Conservation (phyloP, 2,888 invertebrate genomes). For the Cataglyphis cursor region DNA sequence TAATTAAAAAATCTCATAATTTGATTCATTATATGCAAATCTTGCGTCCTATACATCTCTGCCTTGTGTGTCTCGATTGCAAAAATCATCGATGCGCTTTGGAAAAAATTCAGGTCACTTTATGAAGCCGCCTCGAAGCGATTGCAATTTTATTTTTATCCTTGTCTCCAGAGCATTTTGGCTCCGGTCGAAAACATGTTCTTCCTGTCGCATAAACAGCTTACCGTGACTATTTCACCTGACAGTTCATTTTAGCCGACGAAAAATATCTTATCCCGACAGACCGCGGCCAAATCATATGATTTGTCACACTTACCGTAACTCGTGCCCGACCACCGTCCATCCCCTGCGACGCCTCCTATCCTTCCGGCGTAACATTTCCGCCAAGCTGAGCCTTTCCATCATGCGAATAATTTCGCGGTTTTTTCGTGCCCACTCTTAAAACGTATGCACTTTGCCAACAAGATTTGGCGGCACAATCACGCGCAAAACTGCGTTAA, state of each 20-base stretch:
- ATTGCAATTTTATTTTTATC: slow-evolving; percentile 32
- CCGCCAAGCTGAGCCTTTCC: slow-evolving; percentile 83
- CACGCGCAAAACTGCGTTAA: slow-evolving; percentile 3
- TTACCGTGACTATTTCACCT: slow-evolving; percentile 3
- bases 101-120: background rate
- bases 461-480: background rate
- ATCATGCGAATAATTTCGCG: slow-evolving; percentile 65
- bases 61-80: background rate
- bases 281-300: slow-evolving; percentile 15
- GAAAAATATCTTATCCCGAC: slow-evolving; percentile 1
- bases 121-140: background rate
- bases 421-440: background rate
- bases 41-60: background rate
- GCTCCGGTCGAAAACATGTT: slow-evolving; percentile 7
- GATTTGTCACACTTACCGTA: slow-evolving; percentile 88
- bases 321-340: slow-evolving; percentile 93
- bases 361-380: slow-evolving; percentile 83
- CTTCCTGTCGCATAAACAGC: background rate
- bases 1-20: too few species aligned
- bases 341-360: slow-evolving; percentile 90
- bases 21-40: background rate
- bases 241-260: background rate
- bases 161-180: background rate
- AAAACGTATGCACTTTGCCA: slow-evolving; percentile 5
- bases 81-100: background rate